Percentiles rank a stretch among this genome's conserved stretches.
Evolutionary conservation across 1,140 invertebrate species (phyloP).

Genomic region (Scaptomyza hsui): DNA sequence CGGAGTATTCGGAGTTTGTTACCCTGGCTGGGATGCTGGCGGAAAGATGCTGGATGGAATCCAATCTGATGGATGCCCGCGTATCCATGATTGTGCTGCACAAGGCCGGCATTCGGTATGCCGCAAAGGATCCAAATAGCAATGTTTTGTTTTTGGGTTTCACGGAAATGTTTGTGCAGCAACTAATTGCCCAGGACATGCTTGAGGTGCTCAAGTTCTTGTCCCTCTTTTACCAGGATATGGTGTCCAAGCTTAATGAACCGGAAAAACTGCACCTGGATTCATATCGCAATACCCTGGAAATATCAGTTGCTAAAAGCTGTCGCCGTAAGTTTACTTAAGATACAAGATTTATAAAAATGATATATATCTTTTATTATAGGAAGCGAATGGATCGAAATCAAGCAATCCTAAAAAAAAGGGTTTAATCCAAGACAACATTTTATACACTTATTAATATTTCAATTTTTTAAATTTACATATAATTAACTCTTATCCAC

Average conservation of each 20-base stretch:
- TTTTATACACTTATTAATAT: no score
- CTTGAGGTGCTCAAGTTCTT: slow-evolving; percentile 13
- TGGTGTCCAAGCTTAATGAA: slow-evolving; percentile 9
- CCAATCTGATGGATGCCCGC: slow-evolving; percentile 26
- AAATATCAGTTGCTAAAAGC: slow-evolving; percentile 8
- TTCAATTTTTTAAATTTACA: no score
- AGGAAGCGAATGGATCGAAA: no score
- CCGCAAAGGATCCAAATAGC: slow-evolving; percentile 14
- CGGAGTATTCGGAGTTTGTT: slow-evolving; percentile 36
- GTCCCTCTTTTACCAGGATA: slow-evolving; percentile 13
- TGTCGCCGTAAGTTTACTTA: slow-evolving; percentile 11
- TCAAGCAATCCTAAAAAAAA: no score
- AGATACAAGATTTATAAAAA: no score
- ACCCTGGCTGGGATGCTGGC: slow-evolving; percentile 33
- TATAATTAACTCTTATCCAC: no score
- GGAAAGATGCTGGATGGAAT: slow-evolving; percentile 17
- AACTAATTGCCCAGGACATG: slow-evolving; percentile 53
- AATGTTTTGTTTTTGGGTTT: slow-evolving; percentile 46
- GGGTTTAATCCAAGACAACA: no score
- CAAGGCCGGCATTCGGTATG: slow-evolving; percentile 50
- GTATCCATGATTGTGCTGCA: slow-evolving; percentile 34
- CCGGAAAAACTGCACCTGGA: slow-evolving; percentile 36
- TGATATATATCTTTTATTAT: no score
- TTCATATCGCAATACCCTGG: slow-evolving; percentile 38
- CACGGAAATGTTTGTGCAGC: slow-evolving; percentile 51